These are phyloP conservation scores for Drosophila hamatofila DNA, from an alignment of 2,888 invertebrate genomes.

Conservation along the genomic window DNA sequence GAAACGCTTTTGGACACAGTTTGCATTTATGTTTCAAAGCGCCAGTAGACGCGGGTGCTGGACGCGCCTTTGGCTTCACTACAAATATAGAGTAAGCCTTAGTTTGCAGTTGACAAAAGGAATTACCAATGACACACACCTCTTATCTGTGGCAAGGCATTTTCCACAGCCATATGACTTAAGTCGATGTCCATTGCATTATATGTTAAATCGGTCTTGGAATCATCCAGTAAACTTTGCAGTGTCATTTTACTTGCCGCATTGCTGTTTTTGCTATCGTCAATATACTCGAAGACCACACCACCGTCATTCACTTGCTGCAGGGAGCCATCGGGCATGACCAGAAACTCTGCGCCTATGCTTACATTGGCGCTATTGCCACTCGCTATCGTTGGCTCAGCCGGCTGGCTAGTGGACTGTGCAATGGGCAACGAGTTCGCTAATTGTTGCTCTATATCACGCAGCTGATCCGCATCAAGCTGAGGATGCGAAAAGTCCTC, in stretches of 20 bases:
- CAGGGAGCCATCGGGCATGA: conserved; percentile 79
- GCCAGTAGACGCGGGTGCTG: conserved; percentile 20
- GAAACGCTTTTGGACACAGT: conserved; percentile 60
- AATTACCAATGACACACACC: conserved; percentile 21
- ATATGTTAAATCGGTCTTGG: conserved; percentile 21
- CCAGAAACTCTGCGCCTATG: conserved; percentile 78
- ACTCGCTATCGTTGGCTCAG: conserved; percentile 11
- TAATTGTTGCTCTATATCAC: conserved; percentile 63
- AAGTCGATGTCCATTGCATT: conserved; percentile 73
- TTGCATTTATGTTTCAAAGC: conserved; percentile 62
- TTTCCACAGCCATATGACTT: conserved; percentile 63
- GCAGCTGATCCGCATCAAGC: conserved; percentile 52
- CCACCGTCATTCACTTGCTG: conserved; percentile 75
- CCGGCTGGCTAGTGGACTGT: neutral
- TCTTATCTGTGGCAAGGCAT: conserved; percentile 46
- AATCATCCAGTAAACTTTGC: conserved; percentile 49
- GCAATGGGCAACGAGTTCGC: conserved; percentile 6
- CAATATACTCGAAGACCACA: conserved; percentile 81
- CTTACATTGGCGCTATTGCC: conserved; percentile 53
- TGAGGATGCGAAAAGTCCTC: conserved; percentile 60
- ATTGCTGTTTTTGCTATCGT: conserved; percentile 52
- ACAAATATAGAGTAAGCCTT: neutral
- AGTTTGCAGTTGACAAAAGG: neutral
- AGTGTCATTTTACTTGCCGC: conserved; percentile 38
- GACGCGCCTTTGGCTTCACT: conserved; percentile 46